Base-by-base conservation (phyloP, 2,888 invertebrate species). In the Protula sp. region DNA sequence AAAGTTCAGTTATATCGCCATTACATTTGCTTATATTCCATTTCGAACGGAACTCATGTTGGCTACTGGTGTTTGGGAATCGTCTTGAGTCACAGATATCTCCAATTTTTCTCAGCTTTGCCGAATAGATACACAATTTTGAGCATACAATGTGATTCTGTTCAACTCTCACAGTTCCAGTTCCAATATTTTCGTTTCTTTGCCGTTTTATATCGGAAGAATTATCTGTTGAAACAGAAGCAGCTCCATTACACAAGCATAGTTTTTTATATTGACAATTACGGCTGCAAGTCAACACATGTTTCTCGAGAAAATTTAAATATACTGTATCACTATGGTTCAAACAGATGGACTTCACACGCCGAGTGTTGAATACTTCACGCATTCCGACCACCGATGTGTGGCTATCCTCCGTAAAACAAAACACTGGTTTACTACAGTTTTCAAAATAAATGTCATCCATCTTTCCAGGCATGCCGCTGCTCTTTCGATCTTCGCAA, bases 311-410 rank as follows among this genome's bases (percentile, higher is more conserved):
- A n/a, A n/a, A n/a, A n/a, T n/a, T n/a, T n/a, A n/a, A n/a, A n/a
- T n/a, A n/a, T 19, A 38, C 38, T 14, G 38, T 38, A 14, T 38
- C 38, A 19, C 9, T 14, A 38, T 19, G 19, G 38, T 19, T 38
- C 24, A 50, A 22, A 50, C 50, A n/a, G 9, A 22, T 19, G 24
- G 14, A 50, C 24, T 9, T 9, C 5, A 19, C 4, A 22, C 24
- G 5, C 50, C 50, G 9, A 9, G 24, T 5, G 2, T 64, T 56
- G 1, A 89, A 88, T 57, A 89, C 75, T 79, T 89, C 90, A 75
- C 97, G 85, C 86, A 97, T 88, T 14, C 98, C 97, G 62, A 97
- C 83, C 0, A 94, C 93, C 1, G 97, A 97, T 0, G 97, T 97
- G 78, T 98, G 98, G 77, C 92, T 95, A 79, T 97, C 94, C 76